A percentile compares a stretch with the other conserved stretches of the same genome.
These are phyloP conservation scores for Tokudaia muenninki DNA, from an alignment of 2,797 vertebrate genomes.

Conservation along the genomic window DNA sequence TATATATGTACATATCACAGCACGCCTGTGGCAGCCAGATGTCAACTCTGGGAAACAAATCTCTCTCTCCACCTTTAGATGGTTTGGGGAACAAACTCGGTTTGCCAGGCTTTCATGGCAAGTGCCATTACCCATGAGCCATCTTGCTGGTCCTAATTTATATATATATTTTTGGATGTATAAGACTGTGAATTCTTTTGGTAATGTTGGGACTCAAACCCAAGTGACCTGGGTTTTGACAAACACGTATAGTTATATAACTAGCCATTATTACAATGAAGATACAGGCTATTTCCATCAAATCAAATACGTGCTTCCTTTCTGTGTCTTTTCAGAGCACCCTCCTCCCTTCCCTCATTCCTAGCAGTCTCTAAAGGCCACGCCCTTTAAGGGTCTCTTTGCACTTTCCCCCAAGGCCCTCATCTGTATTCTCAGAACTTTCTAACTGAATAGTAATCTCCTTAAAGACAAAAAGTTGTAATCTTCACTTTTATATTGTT, in stretches of 20 bases:
- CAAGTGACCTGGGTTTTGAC: conserved; percentile 1
- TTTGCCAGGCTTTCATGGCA: not conserved
- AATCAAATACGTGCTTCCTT: not conserved
- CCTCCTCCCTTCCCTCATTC: not conserved
- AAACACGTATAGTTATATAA: not conserved
- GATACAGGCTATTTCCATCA: not conserved
- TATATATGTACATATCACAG: not conserved
- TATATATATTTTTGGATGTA: not conserved
- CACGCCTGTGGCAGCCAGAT: not conserved
- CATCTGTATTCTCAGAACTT: not conserved
- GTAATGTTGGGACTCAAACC: not conserved
- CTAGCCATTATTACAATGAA: conserved; percentile 15
- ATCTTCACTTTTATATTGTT: conserved; percentile 42
- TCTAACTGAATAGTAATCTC: not conserved
- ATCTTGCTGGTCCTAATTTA: not conserved
- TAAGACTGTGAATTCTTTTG: conserved; percentile 15
- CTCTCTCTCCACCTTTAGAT: not conserved
- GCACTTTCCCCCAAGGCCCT: not conserved
- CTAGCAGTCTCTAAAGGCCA: not conserved
- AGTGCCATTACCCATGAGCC: not conserved
- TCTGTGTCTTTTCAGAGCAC: not conserved
- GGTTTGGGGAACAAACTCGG: not conserved
- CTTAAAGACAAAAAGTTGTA: not conserved
- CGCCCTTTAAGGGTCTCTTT: conserved; percentile 22
- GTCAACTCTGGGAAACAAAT: not conserved